These are phyloP conservation scores for Anas platyrhynchos DNA, from an alignment of 2,113 vertebrate genomes.

Conservation along the genomic window DNA sequence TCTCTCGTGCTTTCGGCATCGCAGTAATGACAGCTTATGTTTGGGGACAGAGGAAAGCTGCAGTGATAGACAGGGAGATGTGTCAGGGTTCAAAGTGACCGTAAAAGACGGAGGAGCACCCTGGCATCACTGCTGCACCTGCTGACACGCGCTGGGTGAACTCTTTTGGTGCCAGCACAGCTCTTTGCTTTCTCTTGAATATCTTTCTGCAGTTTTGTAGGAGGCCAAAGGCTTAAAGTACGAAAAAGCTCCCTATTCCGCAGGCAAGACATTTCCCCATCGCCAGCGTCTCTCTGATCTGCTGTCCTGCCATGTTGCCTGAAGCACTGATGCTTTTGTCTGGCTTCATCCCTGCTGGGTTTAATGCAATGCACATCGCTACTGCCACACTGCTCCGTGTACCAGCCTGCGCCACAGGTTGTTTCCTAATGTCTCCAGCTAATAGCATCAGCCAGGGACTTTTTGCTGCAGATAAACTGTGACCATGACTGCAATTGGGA, in stretches of 20 bases:
- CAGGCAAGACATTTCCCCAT: background rate
- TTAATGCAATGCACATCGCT: fast-evolving
- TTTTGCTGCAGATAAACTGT: background rate
- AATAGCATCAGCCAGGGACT: background rate
- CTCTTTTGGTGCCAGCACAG: background rate
- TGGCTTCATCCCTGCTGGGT: background rate
- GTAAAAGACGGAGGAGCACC: background rate
- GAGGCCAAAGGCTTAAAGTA: background rate
- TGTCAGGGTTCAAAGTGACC: background rate
- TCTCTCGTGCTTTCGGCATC: background rate
- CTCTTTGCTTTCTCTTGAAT: background rate
- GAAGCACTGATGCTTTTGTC: background rate
- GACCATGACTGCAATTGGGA: background rate
- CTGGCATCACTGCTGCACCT: fast-evolving
- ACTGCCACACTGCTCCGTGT: background rate
- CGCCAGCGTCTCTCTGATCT: background rate
- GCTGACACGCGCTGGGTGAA: fast-evolving
- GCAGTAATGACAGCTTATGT: fast-evolving
- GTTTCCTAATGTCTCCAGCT: background rate
- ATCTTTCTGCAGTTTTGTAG: background rate
- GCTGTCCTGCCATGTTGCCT: background rate
- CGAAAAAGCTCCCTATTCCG: fast-evolving
- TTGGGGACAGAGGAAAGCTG: background rate
- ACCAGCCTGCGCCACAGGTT: fast-evolving
- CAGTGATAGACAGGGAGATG: background rate